phyloP scores from a whole-genome alignment of 2,888 invertebrate species.

The Mesorhabditis spiculigera region DNA sequence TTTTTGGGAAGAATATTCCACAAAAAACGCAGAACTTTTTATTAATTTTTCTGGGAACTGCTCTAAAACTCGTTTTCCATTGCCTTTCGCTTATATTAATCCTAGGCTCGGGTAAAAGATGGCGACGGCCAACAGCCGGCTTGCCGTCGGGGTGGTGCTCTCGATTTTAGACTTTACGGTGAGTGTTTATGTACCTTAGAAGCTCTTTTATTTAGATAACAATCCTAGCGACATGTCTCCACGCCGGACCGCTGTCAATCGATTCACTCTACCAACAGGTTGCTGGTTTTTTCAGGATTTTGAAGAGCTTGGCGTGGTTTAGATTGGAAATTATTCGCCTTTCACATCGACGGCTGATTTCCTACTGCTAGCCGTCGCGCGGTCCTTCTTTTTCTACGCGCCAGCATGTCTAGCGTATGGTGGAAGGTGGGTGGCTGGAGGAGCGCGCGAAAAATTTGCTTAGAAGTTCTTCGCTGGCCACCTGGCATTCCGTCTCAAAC shows the following conservation, averaged over 20 bases:
- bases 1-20: no score
- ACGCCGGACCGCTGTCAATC: conserved; percentile 33
- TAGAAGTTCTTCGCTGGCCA: background rate
- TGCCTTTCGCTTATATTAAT: background rate
- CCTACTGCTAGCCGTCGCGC: conserved; percentile 8
- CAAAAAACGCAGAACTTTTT: no score
- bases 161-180: background rate
- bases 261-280: conserved; percentile 41
- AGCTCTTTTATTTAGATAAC: background rate
- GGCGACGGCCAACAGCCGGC: background rate
- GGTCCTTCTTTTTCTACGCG: background rate
- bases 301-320: background rate
- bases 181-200: background rate
- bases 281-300: conserved; percentile 24
- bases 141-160: background rate
- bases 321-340: background rate
- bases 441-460: background rate
- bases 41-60: no score
- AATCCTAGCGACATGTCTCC: conserved; percentile 23
- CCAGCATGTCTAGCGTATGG: background rate
- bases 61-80: no score
- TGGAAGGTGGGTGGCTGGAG: background rate
- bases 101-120: background rate
- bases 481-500: background rate
- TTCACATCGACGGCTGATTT: conserved; percentile 8